These are phyloP conservation scores for Eulemur rubriventer DNA, from an alignment of 2,797 vertebrate genomes.

Conservation along the genomic window DNA sequence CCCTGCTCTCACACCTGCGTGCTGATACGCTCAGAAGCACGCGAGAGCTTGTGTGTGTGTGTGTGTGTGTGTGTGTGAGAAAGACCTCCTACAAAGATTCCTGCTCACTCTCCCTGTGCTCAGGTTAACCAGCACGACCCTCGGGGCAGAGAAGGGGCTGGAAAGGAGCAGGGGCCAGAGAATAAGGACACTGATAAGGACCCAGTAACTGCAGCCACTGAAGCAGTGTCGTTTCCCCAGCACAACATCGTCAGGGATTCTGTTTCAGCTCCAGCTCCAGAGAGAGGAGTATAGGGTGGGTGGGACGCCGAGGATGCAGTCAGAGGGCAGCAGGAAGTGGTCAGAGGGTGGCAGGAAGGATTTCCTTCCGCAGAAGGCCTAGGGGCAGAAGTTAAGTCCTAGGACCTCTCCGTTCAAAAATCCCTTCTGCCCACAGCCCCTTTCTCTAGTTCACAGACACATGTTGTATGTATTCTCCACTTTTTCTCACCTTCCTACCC, in stretches of 20 bases:
- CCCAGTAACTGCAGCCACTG: neutral
- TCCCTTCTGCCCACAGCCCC: neutral
- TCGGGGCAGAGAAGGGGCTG: too few relatives aligned
- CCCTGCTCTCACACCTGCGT: neutral
- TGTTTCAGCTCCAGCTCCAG: neutral
- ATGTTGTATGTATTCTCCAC: neutral
- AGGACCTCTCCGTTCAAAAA: neutral
- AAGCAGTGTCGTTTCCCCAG: neutral
- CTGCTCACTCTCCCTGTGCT: neutral
- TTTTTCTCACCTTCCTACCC: neutral
- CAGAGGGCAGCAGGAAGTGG: conserved; percentile 31
- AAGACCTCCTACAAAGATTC: neutral
- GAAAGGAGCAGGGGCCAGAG: neutral
- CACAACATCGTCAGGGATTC: too few relatives aligned
- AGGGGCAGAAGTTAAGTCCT: neutral
- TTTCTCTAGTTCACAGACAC: neutral
- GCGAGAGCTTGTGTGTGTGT: neutral
- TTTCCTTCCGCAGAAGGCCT: neutral
- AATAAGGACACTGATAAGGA: neutral
- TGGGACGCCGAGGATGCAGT: too few relatives aligned
- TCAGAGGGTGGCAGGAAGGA: neutral
- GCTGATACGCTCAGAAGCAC: accelerated
- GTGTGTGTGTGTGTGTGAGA: neutral
- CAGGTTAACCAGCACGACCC: neutral
- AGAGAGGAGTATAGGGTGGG: too few relatives aligned